Evolutionary conservation across 2,797 vertebrate genomes (phyloP).

Genomic region (Myotis myotis): DNA sequence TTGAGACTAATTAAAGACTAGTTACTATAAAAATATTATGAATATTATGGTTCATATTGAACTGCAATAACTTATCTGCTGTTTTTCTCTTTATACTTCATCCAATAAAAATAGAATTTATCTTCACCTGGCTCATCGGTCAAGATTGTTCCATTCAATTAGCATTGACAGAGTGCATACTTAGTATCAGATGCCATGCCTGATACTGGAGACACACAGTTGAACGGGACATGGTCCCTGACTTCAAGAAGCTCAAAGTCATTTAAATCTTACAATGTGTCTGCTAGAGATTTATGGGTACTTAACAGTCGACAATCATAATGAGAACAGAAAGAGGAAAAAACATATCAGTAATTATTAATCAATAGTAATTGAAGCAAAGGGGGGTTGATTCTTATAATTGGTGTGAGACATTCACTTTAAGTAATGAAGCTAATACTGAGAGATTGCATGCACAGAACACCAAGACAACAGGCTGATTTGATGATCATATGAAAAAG

Average conservation of each 20-base stretch:
- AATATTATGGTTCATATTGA: neutral
- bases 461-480: no score
- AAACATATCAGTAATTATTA: neutral
- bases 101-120: neutral
- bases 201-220: neutral
- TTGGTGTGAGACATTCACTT: neutral
- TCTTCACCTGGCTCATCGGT: neutral
- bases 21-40: neutral
- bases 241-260: neutral
- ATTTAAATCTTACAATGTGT: neutral
- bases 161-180: neutral
- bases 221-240: neutral
- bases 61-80: neutral
- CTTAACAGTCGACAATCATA: neutral
- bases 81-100: constrained; percentile 35
- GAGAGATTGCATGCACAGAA: neutral
- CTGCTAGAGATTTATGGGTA: neutral
- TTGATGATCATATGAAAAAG: neutral
- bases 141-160: neutral
- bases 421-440: neutral
- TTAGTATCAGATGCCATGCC: neutral
- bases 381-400: neutral
- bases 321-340: constrained; percentile 18
- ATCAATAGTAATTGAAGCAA: neutral
- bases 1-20: neutral